These are phyloP conservation scores for Planiliza haematocheilus DNA, from an alignment of 2,113 vertebrate species.

Conservation along the genomic window DNA sequence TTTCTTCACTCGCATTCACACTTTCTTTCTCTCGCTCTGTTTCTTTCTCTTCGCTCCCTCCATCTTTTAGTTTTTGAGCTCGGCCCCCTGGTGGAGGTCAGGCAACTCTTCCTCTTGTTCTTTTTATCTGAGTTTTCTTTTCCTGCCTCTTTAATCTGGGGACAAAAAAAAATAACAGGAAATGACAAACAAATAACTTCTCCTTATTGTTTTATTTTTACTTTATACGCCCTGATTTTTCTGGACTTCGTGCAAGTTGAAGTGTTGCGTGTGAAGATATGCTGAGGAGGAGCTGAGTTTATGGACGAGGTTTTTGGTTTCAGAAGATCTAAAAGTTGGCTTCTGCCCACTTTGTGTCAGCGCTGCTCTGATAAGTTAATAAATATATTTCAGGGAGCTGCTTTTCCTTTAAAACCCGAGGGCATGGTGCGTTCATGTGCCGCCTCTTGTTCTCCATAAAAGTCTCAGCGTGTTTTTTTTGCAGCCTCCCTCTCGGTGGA, in stretches of 20 bases:
- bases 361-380: too few relatives aligned
- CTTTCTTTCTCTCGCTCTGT: background rate
- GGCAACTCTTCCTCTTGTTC: background rate
- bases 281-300: background rate
- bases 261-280: background rate
- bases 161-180: conserved; percentile 31
- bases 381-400: too few relatives aligned
- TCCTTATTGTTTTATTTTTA: background rate
- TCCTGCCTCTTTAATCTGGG: background rate
- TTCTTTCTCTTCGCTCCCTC: background rate
- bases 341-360: too few relatives aligned
- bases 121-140: conserved; percentile 3
- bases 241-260: background rate
- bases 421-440: too few relatives aligned
- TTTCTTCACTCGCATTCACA: background rate
- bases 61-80: conserved; percentile 1
- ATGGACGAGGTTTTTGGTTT: too few relatives aligned
- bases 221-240: too few relatives aligned
- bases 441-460: background rate
- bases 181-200: conserved; percentile 19
- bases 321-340: too few relatives aligned
- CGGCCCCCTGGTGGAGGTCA: conserved; percentile 58
- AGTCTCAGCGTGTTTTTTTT: too few relatives aligned
- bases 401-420: too few relatives aligned
- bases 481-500: too few relatives aligned